Conservation (phyloP, 2,888 invertebrate genomes). For the Chrysodeixis includens region DNA sequence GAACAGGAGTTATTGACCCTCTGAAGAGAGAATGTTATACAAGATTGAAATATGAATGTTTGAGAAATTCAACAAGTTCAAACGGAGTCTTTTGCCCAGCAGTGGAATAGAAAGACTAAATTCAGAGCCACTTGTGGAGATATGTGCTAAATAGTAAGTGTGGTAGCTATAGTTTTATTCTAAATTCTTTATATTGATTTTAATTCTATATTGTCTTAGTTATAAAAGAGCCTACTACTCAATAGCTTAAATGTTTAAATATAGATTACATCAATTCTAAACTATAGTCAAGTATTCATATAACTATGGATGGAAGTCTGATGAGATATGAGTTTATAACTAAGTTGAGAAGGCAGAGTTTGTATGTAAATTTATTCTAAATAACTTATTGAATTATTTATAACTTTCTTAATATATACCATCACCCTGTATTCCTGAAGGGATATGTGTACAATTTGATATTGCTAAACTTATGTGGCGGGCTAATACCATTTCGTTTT, state of each 20-base stretch:
- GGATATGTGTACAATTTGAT: background rate
- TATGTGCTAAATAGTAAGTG: background rate
- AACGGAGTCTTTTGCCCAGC: background rate
- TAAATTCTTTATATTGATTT: background rate
- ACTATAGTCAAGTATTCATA: background rate
- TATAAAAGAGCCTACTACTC: background rate
- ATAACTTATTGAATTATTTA: slow-evolving; percentile 9
- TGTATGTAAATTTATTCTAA: slow-evolving; percentile 8
- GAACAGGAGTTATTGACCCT: too few species aligned
- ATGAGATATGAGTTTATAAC: slow-evolving; percentile 6
- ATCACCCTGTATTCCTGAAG: slow-evolving; percentile 2
- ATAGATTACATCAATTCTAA: background rate
- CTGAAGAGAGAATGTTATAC: too few species aligned
- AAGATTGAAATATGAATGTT: too few species aligned
- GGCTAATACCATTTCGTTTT: background rate
- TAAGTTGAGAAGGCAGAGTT: slow-evolving; percentile 5
- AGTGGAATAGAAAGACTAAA: background rate
- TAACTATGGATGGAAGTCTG: background rate
- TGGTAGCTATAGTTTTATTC: background rate
- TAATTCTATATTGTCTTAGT: too few species aligned
- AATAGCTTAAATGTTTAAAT: background rate
- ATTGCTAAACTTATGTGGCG: background rate
- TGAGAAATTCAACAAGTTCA: background rate
- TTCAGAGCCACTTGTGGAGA: background rate
- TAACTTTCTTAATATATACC: slow-evolving; percentile 6